Percentiles rank a stretch among this genome's conserved stretches.
phyloP scores from a whole-genome alignment of 2,888 invertebrate species.

The Phengaris alcon region DNA sequence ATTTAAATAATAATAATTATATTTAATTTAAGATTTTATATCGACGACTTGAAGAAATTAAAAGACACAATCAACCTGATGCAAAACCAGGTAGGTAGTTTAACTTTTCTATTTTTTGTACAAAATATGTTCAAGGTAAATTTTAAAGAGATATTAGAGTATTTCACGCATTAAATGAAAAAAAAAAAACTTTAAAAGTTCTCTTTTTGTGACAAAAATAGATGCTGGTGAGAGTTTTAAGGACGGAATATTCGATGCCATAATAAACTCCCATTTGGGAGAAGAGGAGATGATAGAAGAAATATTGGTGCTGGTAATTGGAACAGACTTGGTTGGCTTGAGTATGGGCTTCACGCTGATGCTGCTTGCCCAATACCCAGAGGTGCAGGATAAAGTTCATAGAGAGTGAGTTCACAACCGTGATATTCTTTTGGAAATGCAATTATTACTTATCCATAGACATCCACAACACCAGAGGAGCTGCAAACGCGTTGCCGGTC shows the following conservation, averaged over 20 bases:
- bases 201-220: not conserved
- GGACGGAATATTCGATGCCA: conserved; percentile 1
- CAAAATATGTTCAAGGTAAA: too few relatives aligned
- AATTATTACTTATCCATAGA: too few relatives aligned
- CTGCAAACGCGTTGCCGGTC: too few relatives aligned
- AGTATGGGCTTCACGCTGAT: conserved; percentile 8
- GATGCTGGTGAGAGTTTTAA: not conserved
- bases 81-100: not conserved
- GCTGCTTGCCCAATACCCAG: not conserved
- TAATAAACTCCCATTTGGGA: not conserved
- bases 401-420: not conserved
- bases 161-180: too few relatives aligned
- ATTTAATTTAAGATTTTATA: not conserved
- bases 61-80: not conserved
- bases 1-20: not conserved
- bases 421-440: too few relatives aligned
- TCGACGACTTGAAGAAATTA: not conserved
- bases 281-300: not conserved
- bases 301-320: not conserved
- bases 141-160: too few relatives aligned
- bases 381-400: not conserved
- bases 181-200: not conserved
- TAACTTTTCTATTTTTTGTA: too few relatives aligned
- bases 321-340: not conserved
- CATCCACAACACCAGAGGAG: too few relatives aligned